A percentile compares a stretch with the other conserved stretches of the same genome.
Evolutionary conservation across 2,797 vertebrate genomes (phyloP).

Genomic region (Ambastaia sidthimunki): DNA sequence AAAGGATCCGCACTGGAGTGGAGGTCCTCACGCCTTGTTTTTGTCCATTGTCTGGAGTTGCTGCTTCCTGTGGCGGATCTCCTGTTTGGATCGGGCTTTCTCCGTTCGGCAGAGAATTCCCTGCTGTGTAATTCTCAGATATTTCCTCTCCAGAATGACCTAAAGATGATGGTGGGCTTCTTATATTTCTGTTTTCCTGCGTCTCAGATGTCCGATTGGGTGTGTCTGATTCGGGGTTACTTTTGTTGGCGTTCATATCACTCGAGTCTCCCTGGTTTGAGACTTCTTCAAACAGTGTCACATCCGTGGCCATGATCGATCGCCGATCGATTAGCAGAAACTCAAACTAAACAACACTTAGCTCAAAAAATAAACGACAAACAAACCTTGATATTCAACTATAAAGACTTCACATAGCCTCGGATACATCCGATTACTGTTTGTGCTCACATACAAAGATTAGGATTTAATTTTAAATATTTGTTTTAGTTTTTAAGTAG

Average conservation of each 20-base stretch:
- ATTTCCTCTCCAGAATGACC: constrained; percentile 62
- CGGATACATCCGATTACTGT: background rate
- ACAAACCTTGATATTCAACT: background rate
- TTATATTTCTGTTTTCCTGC: constrained; percentile 57
- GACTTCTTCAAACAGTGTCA: constrained; percentile 67
- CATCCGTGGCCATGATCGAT: constrained; percentile 76
- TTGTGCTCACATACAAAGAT: background rate
- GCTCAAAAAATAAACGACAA: background rate
- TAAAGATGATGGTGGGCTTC: constrained; percentile 58
- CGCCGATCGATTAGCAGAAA: background rate
- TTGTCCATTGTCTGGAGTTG: constrained; percentile 66
- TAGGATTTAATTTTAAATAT: background rate
- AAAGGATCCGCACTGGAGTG: constrained; percentile 61
- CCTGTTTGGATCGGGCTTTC: constrained; percentile 63
- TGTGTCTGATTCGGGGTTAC: constrained; percentile 69
- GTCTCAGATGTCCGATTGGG: constrained; percentile 66
- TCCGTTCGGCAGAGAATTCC: constrained; percentile 10
- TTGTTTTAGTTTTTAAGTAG: background rate
- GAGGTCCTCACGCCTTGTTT: constrained; percentile 58
- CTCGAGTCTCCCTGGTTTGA: constrained; percentile 59
- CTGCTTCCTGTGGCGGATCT: constrained; percentile 65
- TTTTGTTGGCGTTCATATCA: constrained; percentile 71
- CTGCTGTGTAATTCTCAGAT: background rate
- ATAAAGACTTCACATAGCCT: constrained; percentile 6
- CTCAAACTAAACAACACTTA: constrained; percentile 4